Evolutionary conservation across 2,797 vertebrate genomes (phyloP).

Genomic region (Sebastes taczanowskii): DNA sequence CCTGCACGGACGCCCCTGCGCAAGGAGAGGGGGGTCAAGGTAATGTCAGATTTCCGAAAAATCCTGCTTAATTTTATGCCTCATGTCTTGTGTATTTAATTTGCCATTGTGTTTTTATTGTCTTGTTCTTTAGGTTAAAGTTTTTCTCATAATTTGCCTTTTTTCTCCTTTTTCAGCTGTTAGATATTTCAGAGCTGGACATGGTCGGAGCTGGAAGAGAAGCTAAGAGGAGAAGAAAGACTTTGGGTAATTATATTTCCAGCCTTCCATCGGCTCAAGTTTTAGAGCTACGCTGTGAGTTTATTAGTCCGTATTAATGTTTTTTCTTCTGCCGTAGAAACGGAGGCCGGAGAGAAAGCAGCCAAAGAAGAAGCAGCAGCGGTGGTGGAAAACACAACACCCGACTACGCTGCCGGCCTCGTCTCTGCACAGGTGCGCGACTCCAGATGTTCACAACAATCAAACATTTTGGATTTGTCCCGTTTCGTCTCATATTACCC

Average conservation of each 20-base stretch:
- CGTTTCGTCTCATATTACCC: not conserved
- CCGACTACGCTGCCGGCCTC: slow-evolving; percentile 96
- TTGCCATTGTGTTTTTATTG: not conserved
- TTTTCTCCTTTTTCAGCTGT: slow-evolving; percentile 79
- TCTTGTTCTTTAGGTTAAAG: not conserved
- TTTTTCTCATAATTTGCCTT: not conserved
- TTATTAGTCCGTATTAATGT: not conserved
- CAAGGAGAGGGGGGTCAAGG: slow-evolving; percentile 98
- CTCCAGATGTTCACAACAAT: not conserved
- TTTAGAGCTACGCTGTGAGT: fast-evolving
- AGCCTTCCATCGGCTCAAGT: not conserved
- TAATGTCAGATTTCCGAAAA: slow-evolving; percentile 59
- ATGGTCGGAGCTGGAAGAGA: slow-evolving; percentile 94
- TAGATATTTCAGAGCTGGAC: slow-evolving; percentile 94
- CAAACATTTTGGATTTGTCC: not conserved
- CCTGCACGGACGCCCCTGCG: slow-evolving; percentile 91
- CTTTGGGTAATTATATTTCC: slow-evolving; percentile 83
- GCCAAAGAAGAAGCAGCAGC: slow-evolving; percentile 89
- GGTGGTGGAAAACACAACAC: slow-evolving; percentile 94
- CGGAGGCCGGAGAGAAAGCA: slow-evolving; percentile 91
- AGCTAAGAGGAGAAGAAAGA: slow-evolving; percentile 96
- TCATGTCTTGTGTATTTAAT: not conserved
- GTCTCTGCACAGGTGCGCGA: slow-evolving; percentile 92
- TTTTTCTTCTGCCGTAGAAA: slow-evolving; percentile 78
- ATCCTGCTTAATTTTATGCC: not conserved